These are phyloP conservation scores for Conchocele bisecta DNA, from an alignment of 2,888 invertebrate species.

Conservation along the genomic window DNA sequence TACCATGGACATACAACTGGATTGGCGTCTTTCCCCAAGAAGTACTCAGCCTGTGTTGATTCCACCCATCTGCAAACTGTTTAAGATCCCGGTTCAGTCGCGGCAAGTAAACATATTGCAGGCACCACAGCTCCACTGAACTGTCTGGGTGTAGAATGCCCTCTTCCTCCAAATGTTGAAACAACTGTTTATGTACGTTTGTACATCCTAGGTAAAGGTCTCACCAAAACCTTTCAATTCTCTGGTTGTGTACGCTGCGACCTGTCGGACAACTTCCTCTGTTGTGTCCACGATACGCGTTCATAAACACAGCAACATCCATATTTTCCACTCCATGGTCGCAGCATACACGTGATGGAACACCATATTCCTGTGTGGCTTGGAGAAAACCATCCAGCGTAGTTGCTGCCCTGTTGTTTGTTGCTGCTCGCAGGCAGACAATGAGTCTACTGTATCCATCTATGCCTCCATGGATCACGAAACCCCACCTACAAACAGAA, in stretches of 20 bases:
- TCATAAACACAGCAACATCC: conserved; percentile 40
- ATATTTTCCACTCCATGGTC: conserved; percentile 56
- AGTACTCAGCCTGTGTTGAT: conserved; percentile 15
- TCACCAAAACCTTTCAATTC: no score
- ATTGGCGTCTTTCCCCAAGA: conserved; percentile 10
- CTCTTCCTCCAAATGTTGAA: conserved; percentile 32
- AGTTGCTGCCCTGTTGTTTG: conserved; percentile 37
- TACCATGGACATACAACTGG: conserved; percentile 16
- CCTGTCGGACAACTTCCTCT: conserved; percentile 51
- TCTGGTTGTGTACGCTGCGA: conserved; percentile 49
- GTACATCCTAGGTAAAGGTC: conserved; percentile 36
- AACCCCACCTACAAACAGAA: conserved; percentile 44
- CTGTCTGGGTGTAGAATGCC: conserved; percentile 18
- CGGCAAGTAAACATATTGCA: conserved; percentile 31
- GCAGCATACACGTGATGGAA: conserved; percentile 46
- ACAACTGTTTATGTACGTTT: conserved; percentile 23
- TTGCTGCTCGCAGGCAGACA: conserved; percentile 20
- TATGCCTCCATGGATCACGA: conserved; percentile 51
- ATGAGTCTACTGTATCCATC: conserved; percentile 37
- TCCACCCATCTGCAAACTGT: conserved; percentile 11
- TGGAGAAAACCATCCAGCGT: conserved; percentile 29
- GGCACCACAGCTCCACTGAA: conserved; percentile 17
- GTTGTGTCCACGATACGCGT: conserved; percentile 32
- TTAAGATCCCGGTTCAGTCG: conserved; percentile 2
- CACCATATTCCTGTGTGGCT: conserved; percentile 33